Evolutionary conservation across 64 coral and sea anemone genomes (phyloP).

Genomic region (Montipora foliosa): DNA sequence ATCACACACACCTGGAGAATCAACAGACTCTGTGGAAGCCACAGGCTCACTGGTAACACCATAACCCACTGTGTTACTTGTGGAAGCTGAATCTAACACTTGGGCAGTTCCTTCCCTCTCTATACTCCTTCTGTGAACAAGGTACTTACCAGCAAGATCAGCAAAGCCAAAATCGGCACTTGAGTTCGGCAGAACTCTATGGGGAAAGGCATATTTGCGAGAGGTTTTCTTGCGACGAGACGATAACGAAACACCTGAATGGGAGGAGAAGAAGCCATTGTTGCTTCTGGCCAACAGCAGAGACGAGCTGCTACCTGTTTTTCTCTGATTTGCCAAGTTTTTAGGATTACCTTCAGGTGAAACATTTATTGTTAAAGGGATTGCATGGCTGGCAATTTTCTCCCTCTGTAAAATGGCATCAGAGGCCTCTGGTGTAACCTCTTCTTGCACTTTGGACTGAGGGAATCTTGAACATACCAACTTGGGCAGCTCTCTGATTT

Average conservation of each 20-base stretch:
- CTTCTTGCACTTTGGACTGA: neutral
- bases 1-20: conserved; percentile 36
- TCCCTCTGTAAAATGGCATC: neutral
- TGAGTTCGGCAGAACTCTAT: neutral
- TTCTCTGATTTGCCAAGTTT: neutral
- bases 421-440: neutral
- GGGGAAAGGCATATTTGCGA: conserved; percentile 25
- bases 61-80: neutral
- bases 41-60: neutral
- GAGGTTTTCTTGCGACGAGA: conserved; percentile 36
- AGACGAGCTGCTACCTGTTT: neutral
- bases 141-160: neutral
- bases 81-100: neutral
- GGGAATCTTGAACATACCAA: neutral
- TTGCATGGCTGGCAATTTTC: neutral
- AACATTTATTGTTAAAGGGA: conserved; percentile 20
- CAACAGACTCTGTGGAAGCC: neutral
- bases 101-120: neutral
- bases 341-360: conserved; percentile 22
- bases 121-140: neutral
- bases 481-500: neutral
- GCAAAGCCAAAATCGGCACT: neutral
- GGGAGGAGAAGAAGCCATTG: conserved; percentile 4
- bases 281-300: conserved; percentile 27
- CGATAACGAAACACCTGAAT: neutral